Percentiles rank a stretch among this genome's conserved stretches.
phyloP scores from a whole-genome alignment of 2,888 invertebrate species.

The Mesorhabditis belari region DNA sequence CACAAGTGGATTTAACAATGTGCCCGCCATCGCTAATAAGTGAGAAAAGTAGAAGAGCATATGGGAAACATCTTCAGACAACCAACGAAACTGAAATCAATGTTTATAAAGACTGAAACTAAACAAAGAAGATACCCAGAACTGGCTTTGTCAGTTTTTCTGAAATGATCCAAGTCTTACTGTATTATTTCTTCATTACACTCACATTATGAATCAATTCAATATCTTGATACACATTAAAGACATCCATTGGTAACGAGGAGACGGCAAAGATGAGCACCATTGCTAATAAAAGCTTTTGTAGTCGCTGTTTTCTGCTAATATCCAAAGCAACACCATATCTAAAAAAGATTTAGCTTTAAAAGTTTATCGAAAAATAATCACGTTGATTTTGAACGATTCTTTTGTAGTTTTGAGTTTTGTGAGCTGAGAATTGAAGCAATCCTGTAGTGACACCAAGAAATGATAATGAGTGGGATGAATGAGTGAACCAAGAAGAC shows the following conservation, averaged over 20 bases:
- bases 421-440: conserved; percentile 28
- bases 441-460: conserved; percentile 78
- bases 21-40: conserved; percentile 83
- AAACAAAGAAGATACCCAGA: neutral
- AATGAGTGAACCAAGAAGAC: conserved; percentile 77
- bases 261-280: conserved; percentile 84
- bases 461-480: conserved; percentile 82
- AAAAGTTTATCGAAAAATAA: neutral
- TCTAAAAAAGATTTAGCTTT: conserved; percentile 1
- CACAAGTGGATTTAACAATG: conserved; percentile 76
- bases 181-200: neutral
- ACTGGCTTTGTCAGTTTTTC: neutral
- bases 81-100: conserved; percentile 5
- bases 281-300: conserved; percentile 94
- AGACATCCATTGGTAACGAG: conserved; percentile 59
- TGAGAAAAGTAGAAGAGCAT: conserved; percentile 75
- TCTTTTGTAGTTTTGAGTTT: conserved; percentile 3
- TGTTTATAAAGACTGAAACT: neutral
- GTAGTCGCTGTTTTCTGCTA: conserved; percentile 79
- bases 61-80: conserved; percentile 7
- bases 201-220: conserved; percentile 24
- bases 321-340: conserved; percentile 64
- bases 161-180: neutral
- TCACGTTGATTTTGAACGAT: neutral
- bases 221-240: conserved; percentile 37